These are phyloP conservation scores for Subanguina moxae DNA, from an alignment of 1,140 invertebrate species.

Conservation along the genomic window DNA sequence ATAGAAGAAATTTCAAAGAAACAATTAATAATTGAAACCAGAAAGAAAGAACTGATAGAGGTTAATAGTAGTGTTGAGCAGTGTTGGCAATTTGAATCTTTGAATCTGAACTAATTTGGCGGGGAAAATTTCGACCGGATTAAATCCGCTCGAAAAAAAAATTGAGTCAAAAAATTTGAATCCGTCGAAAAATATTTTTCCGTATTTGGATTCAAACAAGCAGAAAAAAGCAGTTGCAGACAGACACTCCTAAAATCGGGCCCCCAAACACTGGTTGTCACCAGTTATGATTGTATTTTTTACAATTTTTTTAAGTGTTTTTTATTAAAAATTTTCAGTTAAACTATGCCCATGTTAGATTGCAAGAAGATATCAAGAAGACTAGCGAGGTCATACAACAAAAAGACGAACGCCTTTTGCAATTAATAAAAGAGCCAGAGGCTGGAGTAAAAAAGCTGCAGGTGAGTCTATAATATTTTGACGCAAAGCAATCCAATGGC, in stretches of 20 bases:
- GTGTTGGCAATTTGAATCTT: no score
- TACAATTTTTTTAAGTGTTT: background rate
- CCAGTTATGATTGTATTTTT: no score
- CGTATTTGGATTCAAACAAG: no score
- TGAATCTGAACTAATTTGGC: no score
- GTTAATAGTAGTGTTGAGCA: background rate
- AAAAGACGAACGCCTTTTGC: constrained; percentile 19
- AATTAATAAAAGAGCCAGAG: constrained; percentile 1
- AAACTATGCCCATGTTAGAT: constrained; percentile 9
- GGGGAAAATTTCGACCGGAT: no score
- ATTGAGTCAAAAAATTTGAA: no score
- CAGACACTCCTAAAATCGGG: no score
- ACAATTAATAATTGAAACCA: background rate
- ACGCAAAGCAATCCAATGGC: no score
- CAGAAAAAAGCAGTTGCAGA: no score
- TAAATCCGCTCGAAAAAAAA: no score
- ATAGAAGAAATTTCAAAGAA: background rate
- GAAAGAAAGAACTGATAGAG: background rate
- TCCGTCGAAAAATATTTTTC: no score
- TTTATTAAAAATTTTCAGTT: constrained; percentile 1
- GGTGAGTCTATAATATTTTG: constrained; percentile 8
- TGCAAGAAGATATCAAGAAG: constrained; percentile 11
- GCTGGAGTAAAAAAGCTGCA: constrained; percentile 19
- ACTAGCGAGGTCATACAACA: background rate
- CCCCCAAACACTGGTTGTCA: no score